Evolutionary conservation across 2,888 invertebrate genomes (phyloP), one percentile per base, ranked within the genome.

Genomic region (Cartodere bifasciata): DNA sequence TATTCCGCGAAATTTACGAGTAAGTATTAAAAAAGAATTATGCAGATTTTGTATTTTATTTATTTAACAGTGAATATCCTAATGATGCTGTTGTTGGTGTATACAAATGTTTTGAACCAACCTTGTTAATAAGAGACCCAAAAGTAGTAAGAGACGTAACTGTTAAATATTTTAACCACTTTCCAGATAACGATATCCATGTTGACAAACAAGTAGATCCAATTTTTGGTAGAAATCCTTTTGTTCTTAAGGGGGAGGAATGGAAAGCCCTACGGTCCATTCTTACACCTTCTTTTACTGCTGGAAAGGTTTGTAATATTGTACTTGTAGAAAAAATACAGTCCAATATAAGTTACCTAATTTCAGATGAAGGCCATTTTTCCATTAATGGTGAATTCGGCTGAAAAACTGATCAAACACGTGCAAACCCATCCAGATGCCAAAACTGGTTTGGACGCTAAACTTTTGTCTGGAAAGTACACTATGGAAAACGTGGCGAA

Each of bases 191-290:
- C 32, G 58, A 58, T 21, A 36, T 60, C 7, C 28, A 48, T 12
- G 29, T 52, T 2, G 52, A 62, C 35, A 57, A 61, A 17, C 48
- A 60, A 10, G 38, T 45, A 0, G 70, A 70, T 32, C 63, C 60
- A 0, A 41, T 71, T 4, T 45, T 62, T 4, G 57, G 57, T 2
- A 56, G 58, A 25, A 64, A 65, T 52, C 64, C 65, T 1, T 66
- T 71, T 38, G 35, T 52, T 0, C 37, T 67, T 13, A 57, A 53
- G 7, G 64, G 65, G 2, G 52, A 60, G 9, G 47, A 58, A 38
- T 68, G 71, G 70, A 65, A 65, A 35, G 49, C 53, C 2, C 47
- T 61, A 2, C 54, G 71, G 4, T 48, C 54, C 1, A 63, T 64
- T 39, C 39, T 70, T 10, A 63, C 67, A 2, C 57, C 67, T 0